Evolutionary conservation across 2,888 invertebrate species (phyloP).

Genomic region (Drosophila setosimentum): DNA sequence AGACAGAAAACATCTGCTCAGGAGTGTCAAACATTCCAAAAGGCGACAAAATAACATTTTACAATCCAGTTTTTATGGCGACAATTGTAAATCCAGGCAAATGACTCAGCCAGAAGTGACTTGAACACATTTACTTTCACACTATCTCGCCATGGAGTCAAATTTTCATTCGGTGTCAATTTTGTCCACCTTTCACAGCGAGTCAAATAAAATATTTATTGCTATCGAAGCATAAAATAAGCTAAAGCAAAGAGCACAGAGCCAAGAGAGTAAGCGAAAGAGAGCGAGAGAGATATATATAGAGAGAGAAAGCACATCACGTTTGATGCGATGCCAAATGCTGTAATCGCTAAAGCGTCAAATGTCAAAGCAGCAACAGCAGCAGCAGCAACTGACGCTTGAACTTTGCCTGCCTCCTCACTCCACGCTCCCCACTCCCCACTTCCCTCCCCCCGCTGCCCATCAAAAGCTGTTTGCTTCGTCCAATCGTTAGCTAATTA

Average conservation of each 20-base stretch:
- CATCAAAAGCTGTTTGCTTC: slow-evolving; percentile 3
- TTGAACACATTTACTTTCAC: slow-evolving; percentile 22
- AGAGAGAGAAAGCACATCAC: slow-evolving; percentile 46
- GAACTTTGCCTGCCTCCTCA: slow-evolving; percentile 35
- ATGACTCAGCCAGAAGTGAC: slow-evolving; percentile 34
- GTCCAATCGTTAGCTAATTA: slow-evolving; percentile 65
- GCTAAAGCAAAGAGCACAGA: slow-evolving; percentile 15
- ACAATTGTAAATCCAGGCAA: slow-evolving; percentile 51
- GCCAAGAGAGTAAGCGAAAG: not conserved
- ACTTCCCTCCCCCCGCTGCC: not conserved
- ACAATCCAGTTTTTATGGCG: slow-evolving; percentile 49
- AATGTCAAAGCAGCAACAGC: slow-evolving; percentile 65
- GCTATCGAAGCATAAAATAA: slow-evolving; percentile 38
- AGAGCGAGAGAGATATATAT: not conserved
- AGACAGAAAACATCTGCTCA: slow-evolving; percentile 1
- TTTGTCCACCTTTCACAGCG: slow-evolving; percentile 56
- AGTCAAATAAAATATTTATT: slow-evolving; percentile 73
- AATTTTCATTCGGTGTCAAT: slow-evolving; percentile 45
- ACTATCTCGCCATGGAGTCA: slow-evolving; percentile 5
- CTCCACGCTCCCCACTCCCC: not conserved
- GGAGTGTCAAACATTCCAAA: slow-evolving; percentile 5
- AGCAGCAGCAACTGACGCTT: slow-evolving; percentile 41
- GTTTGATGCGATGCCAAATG: slow-evolving; percentile 45
- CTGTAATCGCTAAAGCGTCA: slow-evolving; percentile 49
- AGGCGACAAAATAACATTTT: slow-evolving; percentile 29